Base-by-base conservation (phyloP, 2,888 invertebrate genomes). In the Blastobasis lacticolella region DNA sequence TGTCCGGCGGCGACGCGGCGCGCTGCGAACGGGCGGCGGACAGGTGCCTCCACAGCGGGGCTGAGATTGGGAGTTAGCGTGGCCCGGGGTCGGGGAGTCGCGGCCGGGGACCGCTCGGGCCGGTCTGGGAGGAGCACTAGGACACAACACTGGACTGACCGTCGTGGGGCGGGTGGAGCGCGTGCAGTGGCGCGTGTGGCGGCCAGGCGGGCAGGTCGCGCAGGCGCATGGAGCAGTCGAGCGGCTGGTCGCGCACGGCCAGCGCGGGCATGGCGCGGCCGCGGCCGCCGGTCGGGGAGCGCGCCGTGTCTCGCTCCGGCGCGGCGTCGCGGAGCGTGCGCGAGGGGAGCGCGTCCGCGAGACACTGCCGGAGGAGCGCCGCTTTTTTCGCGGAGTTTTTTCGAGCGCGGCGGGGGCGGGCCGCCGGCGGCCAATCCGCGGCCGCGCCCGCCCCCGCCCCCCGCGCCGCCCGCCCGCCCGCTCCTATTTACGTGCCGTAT, bases 141-240 rank as follows among this genome's bases (percentile, higher is more conserved):
- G 6, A 8, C 42, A 43, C 36, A 8, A 9, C 41, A 38, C 40
- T 38, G 38, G 40, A 38, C 48, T 7, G 37, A 82, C 78, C 81
- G 63, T 62, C 68, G 63, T 66, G 69, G 59, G 61, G 66, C 58
- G 56, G 60, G 62, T 48, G 61, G 62, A 46, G 57, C 62, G 64
- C 66, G 60, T 58, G 63, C 57, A 56, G 61, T 61, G 57, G 72
- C 61, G 69, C 91, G 73, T 79, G 77, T 63, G 78, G 78, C 63
- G 81, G 80, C 81, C 81, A 79, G 69, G 79, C 77, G 64, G 81
- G 81, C 67, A 81, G 72, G 67, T 81, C 82, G 70, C 84, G 87
- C 78, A 85, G 82, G 76, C 85, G 82, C 89, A 93, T 92, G 77
- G 93, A 93, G 85, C 93, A 93, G 89, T 93, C 93, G 67, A 93